phyloP scores from a whole-genome alignment of 2,888 invertebrate genomes.

The Rhyacophila evoluta region DNA sequence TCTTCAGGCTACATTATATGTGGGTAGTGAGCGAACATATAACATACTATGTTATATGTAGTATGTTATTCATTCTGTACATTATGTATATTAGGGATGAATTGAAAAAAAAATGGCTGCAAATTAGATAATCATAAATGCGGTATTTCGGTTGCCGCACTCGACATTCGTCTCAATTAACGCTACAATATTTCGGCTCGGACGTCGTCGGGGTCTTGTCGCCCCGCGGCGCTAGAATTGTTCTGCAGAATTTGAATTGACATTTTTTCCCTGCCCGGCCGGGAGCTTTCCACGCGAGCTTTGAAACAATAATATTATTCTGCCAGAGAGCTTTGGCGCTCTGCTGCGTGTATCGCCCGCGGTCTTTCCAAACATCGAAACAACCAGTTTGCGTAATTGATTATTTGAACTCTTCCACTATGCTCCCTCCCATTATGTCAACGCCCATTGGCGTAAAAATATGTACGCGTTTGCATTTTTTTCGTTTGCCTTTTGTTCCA shows the following conservation, averaged over 20 bases:
- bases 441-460: slow-evolving; percentile 17
- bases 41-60: too few species aligned
- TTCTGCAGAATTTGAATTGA: slow-evolving; percentile 23
- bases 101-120: neutral
- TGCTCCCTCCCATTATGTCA: slow-evolving; percentile 1
- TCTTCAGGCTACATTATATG: too few species aligned
- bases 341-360: slow-evolving; percentile 25
- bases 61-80: too few species aligned
- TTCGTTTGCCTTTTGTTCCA: neutral
- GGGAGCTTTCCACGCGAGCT: slow-evolving; percentile 1
- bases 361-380: slow-evolving; percentile 20
- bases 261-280: slow-evolving; percentile 23
- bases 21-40: too few species aligned
- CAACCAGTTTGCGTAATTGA: slow-evolving; percentile 33
- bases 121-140: neutral
- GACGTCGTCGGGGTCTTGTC: neutral
- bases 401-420: slow-evolving; percentile 28
- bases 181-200: slow-evolving; percentile 6
- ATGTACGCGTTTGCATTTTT: neutral
- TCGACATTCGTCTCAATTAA: slow-evolving; percentile 24
- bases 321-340: slow-evolving; percentile 4
- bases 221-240: neutral
- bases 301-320: slow-evolving; percentile 11
- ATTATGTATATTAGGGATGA: too few species aligned
- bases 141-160: neutral